phyloP scores from a whole-genome alignment of 2,113 vertebrate genomes.

The Neopipo cinnamomea region DNA sequence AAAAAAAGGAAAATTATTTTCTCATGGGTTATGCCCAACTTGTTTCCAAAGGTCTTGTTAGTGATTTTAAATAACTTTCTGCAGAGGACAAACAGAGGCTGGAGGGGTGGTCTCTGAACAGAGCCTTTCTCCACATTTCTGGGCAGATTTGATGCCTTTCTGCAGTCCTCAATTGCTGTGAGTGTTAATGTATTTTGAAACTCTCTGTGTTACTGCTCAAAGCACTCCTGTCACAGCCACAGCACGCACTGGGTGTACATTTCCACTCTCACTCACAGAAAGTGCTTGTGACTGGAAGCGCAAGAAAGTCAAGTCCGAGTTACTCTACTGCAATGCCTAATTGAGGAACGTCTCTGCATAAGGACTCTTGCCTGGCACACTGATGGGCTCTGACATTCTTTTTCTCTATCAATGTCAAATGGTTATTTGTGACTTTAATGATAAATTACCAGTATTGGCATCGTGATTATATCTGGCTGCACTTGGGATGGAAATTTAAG shows the following conservation, averaged over 20 bases:
- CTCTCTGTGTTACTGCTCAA: neutral
- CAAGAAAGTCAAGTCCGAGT: neutral
- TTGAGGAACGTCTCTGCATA: neutral
- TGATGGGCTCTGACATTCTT: constrained; percentile 13
- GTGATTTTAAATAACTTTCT: neutral
- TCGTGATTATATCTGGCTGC: neutral
- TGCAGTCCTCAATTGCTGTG: neutral
- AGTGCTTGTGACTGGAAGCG: neutral
- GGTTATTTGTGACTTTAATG: constrained; percentile 39
- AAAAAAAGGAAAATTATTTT: neutral
- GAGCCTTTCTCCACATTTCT: neutral
- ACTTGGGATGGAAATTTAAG: constrained; percentile 6
- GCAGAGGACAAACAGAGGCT: neutral
- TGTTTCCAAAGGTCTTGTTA: neutral
- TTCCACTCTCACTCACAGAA: neutral
- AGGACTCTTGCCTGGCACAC: neutral
- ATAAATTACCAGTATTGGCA: constrained; percentile 40
- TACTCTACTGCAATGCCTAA: neutral
- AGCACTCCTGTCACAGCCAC: neutral
- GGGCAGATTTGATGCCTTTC: neutral
- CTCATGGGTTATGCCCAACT: neutral
- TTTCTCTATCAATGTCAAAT: constrained; percentile 8
- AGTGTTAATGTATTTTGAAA: neutral
- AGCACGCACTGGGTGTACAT: accelerated
- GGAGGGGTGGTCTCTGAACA: neutral